Percentiles rank a stretch among this genome's conserved stretches.
Conservation (phyloP, 2,797 vertebrate genomes). For the Pangasius larnaudii region DNA sequence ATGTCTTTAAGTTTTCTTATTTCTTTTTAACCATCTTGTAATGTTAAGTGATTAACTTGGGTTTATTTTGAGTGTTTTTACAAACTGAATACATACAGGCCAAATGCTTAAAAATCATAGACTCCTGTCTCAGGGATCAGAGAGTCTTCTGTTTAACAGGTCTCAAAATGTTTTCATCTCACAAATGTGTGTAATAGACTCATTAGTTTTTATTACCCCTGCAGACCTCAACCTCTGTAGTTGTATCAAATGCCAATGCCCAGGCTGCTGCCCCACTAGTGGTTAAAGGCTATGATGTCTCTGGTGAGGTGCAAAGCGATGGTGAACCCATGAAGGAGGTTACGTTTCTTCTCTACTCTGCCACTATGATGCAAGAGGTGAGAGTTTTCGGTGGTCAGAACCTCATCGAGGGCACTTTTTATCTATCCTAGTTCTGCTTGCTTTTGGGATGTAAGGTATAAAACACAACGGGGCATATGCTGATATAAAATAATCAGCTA, state of each 20-base stretch:
- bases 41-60: not conserved
- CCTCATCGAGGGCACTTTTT: not conserved
- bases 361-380: constrained; percentile 86
- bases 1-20: not conserved
- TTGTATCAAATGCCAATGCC: constrained; percentile 88
- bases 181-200: not conserved
- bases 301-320: constrained; percentile 93
- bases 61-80: not conserved
- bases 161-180: not conserved
- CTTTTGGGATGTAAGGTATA: not conserved
- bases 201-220: constrained; percentile 9
- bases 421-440: not conserved
- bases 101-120: not conserved
- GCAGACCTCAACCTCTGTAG: constrained; percentile 84
- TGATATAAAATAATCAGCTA: not conserved
- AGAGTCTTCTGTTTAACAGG: not conserved
- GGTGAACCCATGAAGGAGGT: constrained; percentile 98
- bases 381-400: constrained; percentile 42
- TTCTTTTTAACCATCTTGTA: too few relatives aligned
- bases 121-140: not conserved
- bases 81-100: not conserved
- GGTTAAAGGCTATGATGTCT: constrained; percentile 93
- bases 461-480: not conserved
- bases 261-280: constrained; percentile 82
- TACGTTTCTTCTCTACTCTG: constrained; percentile 94